These are phyloP conservation scores for Gopherus evgoodei DNA, from an alignment of 2,113 vertebrate genomes.

Conservation along the genomic window DNA sequence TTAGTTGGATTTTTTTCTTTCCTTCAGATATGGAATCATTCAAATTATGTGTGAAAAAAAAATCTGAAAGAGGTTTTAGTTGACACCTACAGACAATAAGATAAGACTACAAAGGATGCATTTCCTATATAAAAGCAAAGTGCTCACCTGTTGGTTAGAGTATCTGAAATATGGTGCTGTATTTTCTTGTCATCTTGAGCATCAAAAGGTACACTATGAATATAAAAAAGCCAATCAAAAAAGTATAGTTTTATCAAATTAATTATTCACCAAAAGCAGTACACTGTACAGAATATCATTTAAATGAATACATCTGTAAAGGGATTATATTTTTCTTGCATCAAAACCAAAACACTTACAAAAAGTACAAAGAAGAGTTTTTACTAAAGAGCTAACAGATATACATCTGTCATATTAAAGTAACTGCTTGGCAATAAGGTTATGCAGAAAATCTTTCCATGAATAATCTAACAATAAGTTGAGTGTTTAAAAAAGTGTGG, in stretches of 20 bases:
- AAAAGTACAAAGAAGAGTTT: background rate
- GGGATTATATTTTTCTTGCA: background rate
- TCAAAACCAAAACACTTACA: slow-evolving; percentile 26
- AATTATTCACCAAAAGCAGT: slow-evolving; percentile 37
- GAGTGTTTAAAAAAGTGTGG: slow-evolving; percentile 40
- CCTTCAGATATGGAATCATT: slow-evolving; percentile 15
- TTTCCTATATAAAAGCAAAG: background rate
- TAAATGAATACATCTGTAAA: slow-evolving; percentile 4
- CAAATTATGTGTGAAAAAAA: slow-evolving; percentile 41
- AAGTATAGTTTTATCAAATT: background rate
- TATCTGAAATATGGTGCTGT: background rate
- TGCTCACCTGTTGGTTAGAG: background rate
- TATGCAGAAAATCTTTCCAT: slow-evolving; percentile 26
- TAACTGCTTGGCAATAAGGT: background rate
- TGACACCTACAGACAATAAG: slow-evolving; percentile 26
- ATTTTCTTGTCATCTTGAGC: slow-evolving; percentile 26
- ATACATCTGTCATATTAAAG: slow-evolving; percentile 51
- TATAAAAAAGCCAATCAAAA: background rate
- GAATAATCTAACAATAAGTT: slow-evolving; percentile 47
- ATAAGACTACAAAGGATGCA: slow-evolving; percentile 5
- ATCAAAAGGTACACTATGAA: slow-evolving; percentile 7
- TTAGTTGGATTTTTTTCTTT: background rate
- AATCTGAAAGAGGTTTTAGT: background rate
- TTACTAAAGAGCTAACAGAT: slow-evolving; percentile 38
- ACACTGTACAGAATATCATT: slow-evolving; percentile 9